Evolutionary conservation across 2,888 invertebrate species (phyloP).

Genomic region (Pterobdella sp.): DNA sequence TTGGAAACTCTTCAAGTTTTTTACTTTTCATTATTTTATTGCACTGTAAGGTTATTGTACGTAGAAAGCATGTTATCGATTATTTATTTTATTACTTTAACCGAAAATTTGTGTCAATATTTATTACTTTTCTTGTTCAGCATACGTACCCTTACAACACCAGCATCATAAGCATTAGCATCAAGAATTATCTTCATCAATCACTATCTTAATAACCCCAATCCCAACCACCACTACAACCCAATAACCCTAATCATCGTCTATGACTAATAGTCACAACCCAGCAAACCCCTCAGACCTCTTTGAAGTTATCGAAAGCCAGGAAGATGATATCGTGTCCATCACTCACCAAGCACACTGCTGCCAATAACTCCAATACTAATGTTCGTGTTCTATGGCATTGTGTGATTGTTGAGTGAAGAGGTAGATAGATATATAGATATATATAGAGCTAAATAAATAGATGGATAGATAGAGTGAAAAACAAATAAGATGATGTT

Average conservation of each 20-base stretch:
- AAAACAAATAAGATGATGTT: neutral
- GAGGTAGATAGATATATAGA: neutral
- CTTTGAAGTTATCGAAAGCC: constrained; percentile 96
- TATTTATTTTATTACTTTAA: neutral
- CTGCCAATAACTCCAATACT: constrained; percentile 89
- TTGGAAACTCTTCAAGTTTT: neutral
- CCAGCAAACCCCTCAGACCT: constrained; percentile 52
- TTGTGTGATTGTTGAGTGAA: neutral
- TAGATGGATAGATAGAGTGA: neutral
- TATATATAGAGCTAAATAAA: no score
- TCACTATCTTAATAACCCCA: neutral
- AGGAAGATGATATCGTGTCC: constrained; percentile 96
- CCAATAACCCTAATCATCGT: neutral
- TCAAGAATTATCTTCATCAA: neutral
- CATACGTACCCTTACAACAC: neutral
- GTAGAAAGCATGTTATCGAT: no score
- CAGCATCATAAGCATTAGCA: neutral
- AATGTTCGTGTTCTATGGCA: constrained; percentile 78
- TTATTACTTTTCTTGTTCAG: neutral
- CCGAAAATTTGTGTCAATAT: neutral
- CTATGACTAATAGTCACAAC: neutral
- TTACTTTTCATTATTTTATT: no score
- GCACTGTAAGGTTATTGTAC: no score
- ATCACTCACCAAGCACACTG: constrained; percentile 94
- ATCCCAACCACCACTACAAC: neutral